Conservation (phyloP, 2,888 invertebrate genomes). For the Drosophila setosimentum region DNA sequence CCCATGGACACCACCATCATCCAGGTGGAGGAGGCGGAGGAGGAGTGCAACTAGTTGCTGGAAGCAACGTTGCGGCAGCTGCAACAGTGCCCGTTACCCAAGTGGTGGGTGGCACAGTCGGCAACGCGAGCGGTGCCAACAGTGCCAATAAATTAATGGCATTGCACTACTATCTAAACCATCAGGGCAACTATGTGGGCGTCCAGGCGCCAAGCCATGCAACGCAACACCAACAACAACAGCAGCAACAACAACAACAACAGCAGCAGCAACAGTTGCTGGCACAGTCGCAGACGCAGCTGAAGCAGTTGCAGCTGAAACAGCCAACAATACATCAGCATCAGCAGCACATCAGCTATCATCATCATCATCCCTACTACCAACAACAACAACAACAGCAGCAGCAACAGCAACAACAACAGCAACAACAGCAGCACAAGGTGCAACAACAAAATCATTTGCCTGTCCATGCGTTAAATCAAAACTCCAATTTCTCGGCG, state of each 20-base stretch:
- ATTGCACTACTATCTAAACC: constrained; percentile 82
- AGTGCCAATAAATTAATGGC: constrained; percentile 80
- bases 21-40: constrained; percentile 17
- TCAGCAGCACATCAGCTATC: constrained; percentile 77
- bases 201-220: constrained; percentile 39
- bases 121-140: constrained; percentile 39
- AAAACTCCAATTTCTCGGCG: constrained; percentile 82
- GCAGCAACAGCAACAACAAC: constrained; percentile 45
- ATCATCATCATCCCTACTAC: constrained; percentile 81
- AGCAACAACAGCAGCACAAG: constrained; percentile 43
- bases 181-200: constrained; percentile 77
- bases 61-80: constrained; percentile 16
- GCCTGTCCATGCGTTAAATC: constrained; percentile 81
- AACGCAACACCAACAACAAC: constrained; percentile 14
- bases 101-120: constrained; percentile 27
- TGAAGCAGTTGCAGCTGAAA: constrained; percentile 81
- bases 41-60: constrained; percentile 60
- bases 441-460: constrained; percentile 60
- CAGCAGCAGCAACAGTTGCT: constrained; percentile 73
- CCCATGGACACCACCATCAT: constrained; percentile 49
- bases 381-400: constrained; percentile 64
- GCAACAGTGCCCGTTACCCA: constrained; percentile 26
- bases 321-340: constrained; percentile 83
- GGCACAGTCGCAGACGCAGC: constrained; percentile 81
- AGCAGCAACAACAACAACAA: constrained; percentile 4